Percentiles rank a stretch among this genome's conserved stretches.
These are phyloP conservation scores for Acrossocheilus fasciatus DNA, from an alignment of 2,797 vertebrate species.

Conservation along the genomic window DNA sequence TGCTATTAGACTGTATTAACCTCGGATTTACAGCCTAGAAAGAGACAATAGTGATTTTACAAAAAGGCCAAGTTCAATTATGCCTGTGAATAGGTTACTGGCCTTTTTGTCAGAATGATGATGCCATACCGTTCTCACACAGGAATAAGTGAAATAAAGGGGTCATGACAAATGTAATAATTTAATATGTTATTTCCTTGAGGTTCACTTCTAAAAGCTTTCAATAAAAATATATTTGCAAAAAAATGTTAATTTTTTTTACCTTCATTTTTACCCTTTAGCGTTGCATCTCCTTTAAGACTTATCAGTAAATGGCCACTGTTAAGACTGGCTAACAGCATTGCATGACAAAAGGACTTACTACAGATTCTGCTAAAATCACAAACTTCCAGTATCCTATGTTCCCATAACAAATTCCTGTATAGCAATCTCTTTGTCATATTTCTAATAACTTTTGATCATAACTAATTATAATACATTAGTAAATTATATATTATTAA, in stretches of 20 bases:
- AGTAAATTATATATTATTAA: no score
- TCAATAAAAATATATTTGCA: neutral
- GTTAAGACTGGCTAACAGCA: neutral
- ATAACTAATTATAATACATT: no score
- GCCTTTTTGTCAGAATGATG: constrained; percentile 6
- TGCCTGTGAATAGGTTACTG: neutral
- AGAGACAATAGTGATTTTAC: constrained; percentile 13
- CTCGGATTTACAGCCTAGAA: neutral
- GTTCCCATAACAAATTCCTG: no score
- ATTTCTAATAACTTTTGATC: no score
- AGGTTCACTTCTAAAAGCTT: neutral
- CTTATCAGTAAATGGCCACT: neutral
- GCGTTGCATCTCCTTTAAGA: neutral
- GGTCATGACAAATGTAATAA: neutral
- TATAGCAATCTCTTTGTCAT: no score
- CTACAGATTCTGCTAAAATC: neutral
- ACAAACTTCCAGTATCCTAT: no score
- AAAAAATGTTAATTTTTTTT: neutral
- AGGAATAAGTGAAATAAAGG: constrained; percentile 16
- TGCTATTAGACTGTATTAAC: neutral
- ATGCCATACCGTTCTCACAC: neutral
- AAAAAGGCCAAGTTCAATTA: neutral
- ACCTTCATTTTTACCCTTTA: neutral
- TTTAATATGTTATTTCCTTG: neutral
- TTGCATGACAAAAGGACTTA: neutral